A percentile compares a stretch with the other conserved stretches of the same genome.
Evolutionary conservation across 2,888 invertebrate species (phyloP).

Genomic region (Apamea sordens): DNA sequence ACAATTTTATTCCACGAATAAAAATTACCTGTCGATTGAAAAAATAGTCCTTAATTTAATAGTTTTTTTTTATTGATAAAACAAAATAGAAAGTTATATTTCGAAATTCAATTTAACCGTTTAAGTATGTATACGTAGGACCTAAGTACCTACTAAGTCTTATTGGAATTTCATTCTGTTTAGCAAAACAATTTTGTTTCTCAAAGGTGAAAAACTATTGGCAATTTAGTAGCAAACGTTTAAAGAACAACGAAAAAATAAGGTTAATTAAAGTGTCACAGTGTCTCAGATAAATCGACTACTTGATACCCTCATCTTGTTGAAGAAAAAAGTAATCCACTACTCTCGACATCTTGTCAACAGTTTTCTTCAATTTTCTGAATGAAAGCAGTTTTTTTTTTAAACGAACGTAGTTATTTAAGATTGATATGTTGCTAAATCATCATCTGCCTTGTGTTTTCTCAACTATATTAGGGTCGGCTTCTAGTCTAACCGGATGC

Average conservation of each 20-base stretch:
- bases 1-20: too few species aligned
- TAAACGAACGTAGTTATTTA: background rate
- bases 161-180: background rate
- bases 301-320: conserved; percentile 45
- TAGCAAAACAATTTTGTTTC: conserved; percentile 14
- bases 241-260: conserved; percentile 19
- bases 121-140: background rate
- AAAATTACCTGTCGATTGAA: too few species aligned
- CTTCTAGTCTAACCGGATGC: too few species aligned
- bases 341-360: conserved; percentile 10
- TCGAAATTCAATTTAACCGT: background rate
- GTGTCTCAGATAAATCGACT: conserved; percentile 44
- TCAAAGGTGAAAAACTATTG: conserved; percentile 18
- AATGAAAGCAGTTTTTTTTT: background rate
- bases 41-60: too few species aligned
- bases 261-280: conserved; percentile 50
- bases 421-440: background rate
- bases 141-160: background rate
- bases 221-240: conserved; percentile 34
- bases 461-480: background rate
- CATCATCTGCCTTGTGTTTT: background rate
- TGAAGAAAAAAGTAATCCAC: conserved; percentile 50
- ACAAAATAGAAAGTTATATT: background rate
- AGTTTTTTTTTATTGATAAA: background rate
- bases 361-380: conserved; percentile 18